phyloP scores from a whole-genome alignment of 2,888 invertebrate genomes.

The Nomada ferruginata region DNA sequence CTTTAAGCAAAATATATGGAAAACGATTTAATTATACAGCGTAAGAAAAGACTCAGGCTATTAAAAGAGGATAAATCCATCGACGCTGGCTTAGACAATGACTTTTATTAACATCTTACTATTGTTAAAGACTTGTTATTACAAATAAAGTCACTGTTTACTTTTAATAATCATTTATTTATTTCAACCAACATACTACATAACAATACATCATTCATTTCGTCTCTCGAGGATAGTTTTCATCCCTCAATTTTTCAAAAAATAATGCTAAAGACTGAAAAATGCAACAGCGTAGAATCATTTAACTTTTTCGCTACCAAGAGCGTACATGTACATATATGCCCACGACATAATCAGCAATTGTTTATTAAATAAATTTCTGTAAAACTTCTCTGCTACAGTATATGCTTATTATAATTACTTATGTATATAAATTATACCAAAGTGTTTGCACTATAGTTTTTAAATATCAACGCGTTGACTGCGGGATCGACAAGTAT shows the following conservation, averaged over 20 bases:
- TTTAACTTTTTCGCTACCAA: not conserved
- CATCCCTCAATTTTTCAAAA: not conserved
- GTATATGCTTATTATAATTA: too few relatives aligned
- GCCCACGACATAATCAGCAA: too few relatives aligned
- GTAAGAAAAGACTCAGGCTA: constrained; percentile 49
- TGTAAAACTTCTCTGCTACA: too few relatives aligned
- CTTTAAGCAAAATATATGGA: constrained; percentile 47
- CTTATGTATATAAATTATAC: too few relatives aligned
- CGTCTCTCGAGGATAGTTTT: not conserved
- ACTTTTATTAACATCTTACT: constrained; percentile 54
- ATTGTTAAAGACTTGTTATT: constrained; percentile 60
- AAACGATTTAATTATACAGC: constrained; percentile 47
- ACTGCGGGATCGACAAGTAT: too few relatives aligned
- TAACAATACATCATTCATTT: not conserved
- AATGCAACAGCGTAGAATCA: not conserved
- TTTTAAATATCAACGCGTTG: too few relatives aligned
- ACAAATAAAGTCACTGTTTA: constrained; percentile 61
- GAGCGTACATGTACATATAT: too few relatives aligned
- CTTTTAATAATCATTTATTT: constrained; percentile 39
- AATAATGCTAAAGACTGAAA: constrained; percentile 1
- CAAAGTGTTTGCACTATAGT: too few relatives aligned
- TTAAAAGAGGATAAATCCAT: constrained; percentile 36
- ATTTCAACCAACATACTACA: constrained; percentile 19
- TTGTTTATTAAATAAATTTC: too few relatives aligned
- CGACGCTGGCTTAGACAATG: constrained; percentile 45